Base-by-base conservation (phyloP, 2,113 vertebrate species). In the Taurulus bubalis region DNA sequence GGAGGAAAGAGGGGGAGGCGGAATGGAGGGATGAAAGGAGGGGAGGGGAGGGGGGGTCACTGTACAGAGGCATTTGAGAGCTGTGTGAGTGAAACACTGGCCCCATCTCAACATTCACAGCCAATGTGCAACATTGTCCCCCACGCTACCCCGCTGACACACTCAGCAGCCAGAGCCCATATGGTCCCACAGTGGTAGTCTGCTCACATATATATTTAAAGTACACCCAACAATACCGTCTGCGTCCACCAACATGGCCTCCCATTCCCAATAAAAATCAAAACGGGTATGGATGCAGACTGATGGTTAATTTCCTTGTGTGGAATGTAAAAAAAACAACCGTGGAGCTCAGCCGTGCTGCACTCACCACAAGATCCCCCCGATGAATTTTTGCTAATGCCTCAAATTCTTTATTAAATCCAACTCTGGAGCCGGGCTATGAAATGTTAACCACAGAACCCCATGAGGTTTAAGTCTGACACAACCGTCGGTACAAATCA, bases 101-200 rank as follows among this genome's bases (percentile, higher is more conserved):
- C 92, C 90, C 80, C 88, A 85, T 91, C 91, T 94, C 93, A 94
- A 92, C 91, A 93, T 95, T 95, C 92, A 94, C 93, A 95, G 95
- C 91, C 93, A 95, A 89, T 85, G 89, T 90, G 91, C 89, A 92
- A 92, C 92, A 93, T 89, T 90, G 87, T 70, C 84, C 87, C 85
- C 77, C 26, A 45, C 68, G 12, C 86, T 72, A 68, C 86, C 81
- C 65, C 59, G 22, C 86, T 83, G 87, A 90, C 60, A 80, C 83
- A 78, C 86, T 75, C 78, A n/a, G 74, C 77, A 84, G 86, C 78
- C 77, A 71, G 51, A 71, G 71, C 75, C 87, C 85, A 88, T 83
- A 90, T 84, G 80, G 69, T 79, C 85, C 85, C 83, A 64, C 82
- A 42, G 89, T 26, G 63, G 85, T 12, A 62, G 82, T 78, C 82